Base-by-base conservation (phyloP, 2,888 invertebrate species). In the Rhamphomyia laevipes region DNA sequence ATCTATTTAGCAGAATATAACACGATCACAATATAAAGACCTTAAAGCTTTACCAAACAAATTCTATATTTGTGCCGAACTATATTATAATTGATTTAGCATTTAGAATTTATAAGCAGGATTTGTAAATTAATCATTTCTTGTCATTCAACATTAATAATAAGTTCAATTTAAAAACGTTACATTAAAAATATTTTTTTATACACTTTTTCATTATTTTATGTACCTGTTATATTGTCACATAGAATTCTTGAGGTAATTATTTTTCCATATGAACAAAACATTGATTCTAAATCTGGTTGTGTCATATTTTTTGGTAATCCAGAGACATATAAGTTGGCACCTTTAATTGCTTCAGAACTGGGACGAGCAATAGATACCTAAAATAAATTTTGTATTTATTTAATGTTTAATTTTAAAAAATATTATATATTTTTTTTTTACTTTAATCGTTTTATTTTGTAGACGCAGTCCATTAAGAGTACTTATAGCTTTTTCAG, bases 361-460 rank as follows among this genome's bases (percentile, higher is more conserved):
- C 89, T 90, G 58, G 92, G 92, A 69, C 92, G 81, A 62, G 92
- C 92, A 73, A 88, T 86, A 61, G 92, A 93, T 61, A 70, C 70
- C 68, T 68, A 42, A n/a, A n/a, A 9, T 31, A 31, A 12, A 3
- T 37, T 33, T 6, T 13, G 10, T 11, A 3, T 33, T 38, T 15
- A 35, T 44, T 33, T 31, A n/a, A 12, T 17, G 10, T 35, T 48
- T 43, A 10, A 37, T 38, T 35, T 33, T 21, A 43, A 35, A 27
- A 48, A 4, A 4, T 18, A 27, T 40, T n/a, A 35, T n/a, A 30
- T 30, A 30, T 30, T 30, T 30, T 43, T 7, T 31, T 53, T 60
- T 55, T 71, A 92, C 95, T 85, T 97, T 99, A 68, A 99, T 99
- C 51, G 96, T 99, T 81, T 99, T 99, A 75, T 99, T 99, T 75